phyloP scores from a whole-genome alignment of 2,113 vertebrate genomes.

The Okapia johnstoni region DNA sequence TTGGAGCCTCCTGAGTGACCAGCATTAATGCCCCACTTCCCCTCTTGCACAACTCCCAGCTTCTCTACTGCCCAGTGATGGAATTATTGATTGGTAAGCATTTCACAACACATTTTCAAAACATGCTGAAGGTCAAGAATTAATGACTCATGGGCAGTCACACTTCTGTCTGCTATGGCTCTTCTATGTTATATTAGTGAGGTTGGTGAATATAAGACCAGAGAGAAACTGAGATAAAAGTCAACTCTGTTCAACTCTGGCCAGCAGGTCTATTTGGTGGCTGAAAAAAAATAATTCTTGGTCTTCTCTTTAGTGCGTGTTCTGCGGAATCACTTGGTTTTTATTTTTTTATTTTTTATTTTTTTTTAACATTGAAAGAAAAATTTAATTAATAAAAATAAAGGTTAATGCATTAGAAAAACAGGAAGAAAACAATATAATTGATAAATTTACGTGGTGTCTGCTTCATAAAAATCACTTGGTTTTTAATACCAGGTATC shows the following conservation, averaged over 20 bases:
- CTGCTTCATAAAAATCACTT: no score
- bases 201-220: neutral
- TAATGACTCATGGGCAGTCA: conserved; percentile 42
- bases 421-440: no score
- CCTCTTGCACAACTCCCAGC: conserved; percentile 45
- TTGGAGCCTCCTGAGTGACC: neutral
- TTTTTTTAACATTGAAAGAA: no score
- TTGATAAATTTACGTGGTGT: no score
- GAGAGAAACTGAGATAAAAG: neutral
- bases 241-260: neutral
- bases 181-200: neutral
- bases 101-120: conserved; percentile 69
- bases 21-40: neutral
- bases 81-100: conserved; percentile 60
- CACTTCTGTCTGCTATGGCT: neutral
- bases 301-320: neutral
- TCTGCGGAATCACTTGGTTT: neutral
- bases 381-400: no score
- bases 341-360: no score
- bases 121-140: conserved; percentile 52
- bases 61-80: neutral
- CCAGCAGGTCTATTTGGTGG: neutral
- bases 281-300: neutral
- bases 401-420: no score
- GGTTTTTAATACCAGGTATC: neutral